These are phyloP conservation scores for Gymnothorax reevesii DNA, from an alignment of 2,797 vertebrate species.

Conservation along the genomic window DNA sequence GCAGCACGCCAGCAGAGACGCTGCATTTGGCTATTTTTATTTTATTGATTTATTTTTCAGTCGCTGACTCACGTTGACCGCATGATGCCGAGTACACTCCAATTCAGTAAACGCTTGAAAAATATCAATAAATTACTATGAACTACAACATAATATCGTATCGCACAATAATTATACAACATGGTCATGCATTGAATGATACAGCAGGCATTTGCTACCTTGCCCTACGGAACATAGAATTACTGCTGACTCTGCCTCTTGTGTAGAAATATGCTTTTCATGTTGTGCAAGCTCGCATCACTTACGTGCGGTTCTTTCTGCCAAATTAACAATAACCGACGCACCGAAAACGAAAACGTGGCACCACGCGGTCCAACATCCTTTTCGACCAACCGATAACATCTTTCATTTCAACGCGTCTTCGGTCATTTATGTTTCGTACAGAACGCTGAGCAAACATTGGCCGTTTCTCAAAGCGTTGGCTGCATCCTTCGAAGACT, in stretches of 20 bases:
- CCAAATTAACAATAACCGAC: slow-evolving; percentile 74
- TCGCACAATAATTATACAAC: neutral
- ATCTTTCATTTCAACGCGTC: slow-evolving; percentile 47
- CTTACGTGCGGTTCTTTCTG: slow-evolving; percentile 78
- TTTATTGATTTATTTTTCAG: neutral
- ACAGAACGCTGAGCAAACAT: too few relatives aligned
- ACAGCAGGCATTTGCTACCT: too few relatives aligned
- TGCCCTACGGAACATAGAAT: neutral
- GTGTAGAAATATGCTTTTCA: neutral
- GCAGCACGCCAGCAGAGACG: neutral
- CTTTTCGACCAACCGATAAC: slow-evolving; percentile 64
- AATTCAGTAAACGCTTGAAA: neutral
- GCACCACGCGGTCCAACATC: slow-evolving; percentile 73
- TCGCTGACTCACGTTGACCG: too few relatives aligned
- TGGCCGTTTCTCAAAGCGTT: too few relatives aligned
- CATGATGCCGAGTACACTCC: too few relatives aligned
- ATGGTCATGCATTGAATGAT: neutral
- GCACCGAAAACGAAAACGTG: slow-evolving; percentile 71
- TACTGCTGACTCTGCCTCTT: neutral
- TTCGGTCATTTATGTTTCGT: too few relatives aligned
- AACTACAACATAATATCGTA: neutral
- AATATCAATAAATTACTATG: neutral
- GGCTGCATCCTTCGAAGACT: too few relatives aligned
- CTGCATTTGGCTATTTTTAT: neutral
- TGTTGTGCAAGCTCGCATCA: slow-evolving; percentile 40